These are phyloP conservation scores for Calonectris borealis DNA, from an alignment of 2,113 vertebrate genomes.

Conservation along the genomic window DNA sequence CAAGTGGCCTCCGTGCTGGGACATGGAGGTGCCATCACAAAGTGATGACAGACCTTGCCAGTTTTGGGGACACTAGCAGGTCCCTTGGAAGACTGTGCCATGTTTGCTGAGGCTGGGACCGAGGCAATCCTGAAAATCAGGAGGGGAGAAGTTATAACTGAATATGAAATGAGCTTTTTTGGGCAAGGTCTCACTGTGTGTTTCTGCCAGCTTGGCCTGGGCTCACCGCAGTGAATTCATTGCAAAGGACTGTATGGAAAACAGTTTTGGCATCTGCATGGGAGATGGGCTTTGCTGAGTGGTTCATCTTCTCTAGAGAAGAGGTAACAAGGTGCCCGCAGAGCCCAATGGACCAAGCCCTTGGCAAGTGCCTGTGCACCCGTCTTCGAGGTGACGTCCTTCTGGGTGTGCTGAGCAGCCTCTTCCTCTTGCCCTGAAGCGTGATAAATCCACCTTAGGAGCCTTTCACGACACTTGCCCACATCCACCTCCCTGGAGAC, in stretches of 20 bases:
- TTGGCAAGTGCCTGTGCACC: background rate
- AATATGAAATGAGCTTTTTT: background rate
- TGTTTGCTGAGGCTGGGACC: background rate
- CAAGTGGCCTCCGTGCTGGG: background rate
- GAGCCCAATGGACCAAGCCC: background rate
- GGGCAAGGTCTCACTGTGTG: background rate
- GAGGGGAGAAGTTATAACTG: background rate
- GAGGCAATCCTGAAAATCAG: background rate
- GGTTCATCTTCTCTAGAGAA: background rate
- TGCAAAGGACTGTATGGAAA: background rate
- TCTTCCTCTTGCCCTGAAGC: background rate
- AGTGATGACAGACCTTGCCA: background rate
- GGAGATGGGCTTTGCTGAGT: background rate
- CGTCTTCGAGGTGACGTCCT: rapidly evolving
- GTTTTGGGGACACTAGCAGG: background rate
- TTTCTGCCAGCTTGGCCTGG: background rate
- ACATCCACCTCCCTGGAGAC: background rate
- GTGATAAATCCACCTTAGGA: background rate
- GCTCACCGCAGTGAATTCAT: background rate
- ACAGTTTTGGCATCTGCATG: background rate
- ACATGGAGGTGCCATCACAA: background rate
- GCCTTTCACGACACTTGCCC: background rate
- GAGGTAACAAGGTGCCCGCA: background rate
- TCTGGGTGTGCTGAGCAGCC: background rate
- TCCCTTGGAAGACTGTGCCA: background rate